A percentile compares a stretch with the other conserved stretches of the same genome.
These are phyloP conservation scores for Anoplophora glabripennis DNA, from an alignment of 1,140 invertebrate genomes.

Conservation along the genomic window DNA sequence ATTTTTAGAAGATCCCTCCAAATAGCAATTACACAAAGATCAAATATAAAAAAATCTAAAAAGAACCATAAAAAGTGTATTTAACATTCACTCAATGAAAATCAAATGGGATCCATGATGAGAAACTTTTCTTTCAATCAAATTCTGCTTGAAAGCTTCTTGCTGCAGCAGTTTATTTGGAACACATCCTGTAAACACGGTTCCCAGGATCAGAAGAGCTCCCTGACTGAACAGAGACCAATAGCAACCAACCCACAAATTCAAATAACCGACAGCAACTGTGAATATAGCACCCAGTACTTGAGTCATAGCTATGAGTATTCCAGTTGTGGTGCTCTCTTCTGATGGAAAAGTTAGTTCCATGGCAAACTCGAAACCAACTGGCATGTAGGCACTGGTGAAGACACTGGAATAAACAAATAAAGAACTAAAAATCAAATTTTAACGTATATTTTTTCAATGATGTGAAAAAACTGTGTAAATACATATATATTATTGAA, in stretches of 20 bases:
- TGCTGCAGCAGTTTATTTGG: constrained; percentile 24
- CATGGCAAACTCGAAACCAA: constrained; percentile 30
- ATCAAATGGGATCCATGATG: not conserved
- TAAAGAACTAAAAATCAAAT: not conserved
- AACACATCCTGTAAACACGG: constrained; percentile 20
- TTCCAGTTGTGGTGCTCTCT: constrained; percentile 28
- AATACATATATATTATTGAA: not conserved
- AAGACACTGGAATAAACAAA: constrained; percentile 23
- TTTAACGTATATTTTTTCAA: too few relatives aligned
- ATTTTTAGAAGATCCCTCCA: too few relatives aligned
- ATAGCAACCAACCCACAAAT: constrained; percentile 17
- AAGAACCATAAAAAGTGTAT: too few relatives aligned
- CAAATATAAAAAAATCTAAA: too few relatives aligned
- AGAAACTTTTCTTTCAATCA: not conserved
- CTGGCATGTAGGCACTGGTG: constrained; percentile 22
- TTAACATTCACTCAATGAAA: constrained; percentile 1
- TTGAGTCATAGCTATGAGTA: constrained; percentile 26
- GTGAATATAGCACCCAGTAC: constrained; percentile 24
- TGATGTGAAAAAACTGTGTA: too few relatives aligned
- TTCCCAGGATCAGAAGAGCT: constrained; percentile 14
- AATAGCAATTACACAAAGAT: too few relatives aligned
- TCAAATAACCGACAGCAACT: constrained; percentile 18
- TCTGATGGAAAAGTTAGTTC: constrained; percentile 31
- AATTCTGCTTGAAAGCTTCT: constrained; percentile 4
- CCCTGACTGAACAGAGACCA: constrained; percentile 18